Percentiles rank a stretch among this genome's conserved stretches.
Evolutionary conservation across 2,797 vertebrate species (phyloP).

Genomic region (Echeneis naucrates): DNA sequence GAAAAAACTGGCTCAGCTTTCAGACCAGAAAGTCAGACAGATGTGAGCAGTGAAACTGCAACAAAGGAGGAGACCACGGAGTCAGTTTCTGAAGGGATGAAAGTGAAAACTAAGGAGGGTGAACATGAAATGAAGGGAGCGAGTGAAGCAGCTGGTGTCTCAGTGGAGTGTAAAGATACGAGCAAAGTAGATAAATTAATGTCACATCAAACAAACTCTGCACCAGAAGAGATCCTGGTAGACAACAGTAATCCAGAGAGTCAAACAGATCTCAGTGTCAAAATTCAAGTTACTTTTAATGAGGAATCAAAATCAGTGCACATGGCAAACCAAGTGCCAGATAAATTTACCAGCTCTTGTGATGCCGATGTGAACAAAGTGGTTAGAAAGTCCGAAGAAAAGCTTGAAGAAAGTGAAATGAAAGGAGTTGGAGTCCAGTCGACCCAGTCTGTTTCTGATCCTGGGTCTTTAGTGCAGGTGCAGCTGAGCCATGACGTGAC

Average conservation of each 20-base stretch:
- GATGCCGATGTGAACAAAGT: conserved; percentile 35
- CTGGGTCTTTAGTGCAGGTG: conserved; percentile 30
- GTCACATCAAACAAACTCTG: conserved; percentile 19
- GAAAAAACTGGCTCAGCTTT: conserved; percentile 14
- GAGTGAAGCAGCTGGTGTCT: conserved; percentile 25
- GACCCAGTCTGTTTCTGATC: conserved; percentile 11
- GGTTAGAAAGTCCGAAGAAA: conserved; percentile 37
- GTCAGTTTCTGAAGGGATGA: conserved; percentile 37
- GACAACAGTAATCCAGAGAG: conserved; percentile 32
- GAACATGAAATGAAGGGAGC: conserved; percentile 15
- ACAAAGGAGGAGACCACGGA: conserved; percentile 25
- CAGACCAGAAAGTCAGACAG: conserved; percentile 21
- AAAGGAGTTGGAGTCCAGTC: conserved; percentile 28
- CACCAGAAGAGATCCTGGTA: conserved; percentile 27
- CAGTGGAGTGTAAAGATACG: conserved; percentile 10
- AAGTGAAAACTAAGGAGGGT: conserved; percentile 14
- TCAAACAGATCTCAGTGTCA: conserved; percentile 61
- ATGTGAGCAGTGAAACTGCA: conserved; percentile 24
- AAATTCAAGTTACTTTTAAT: conserved; percentile 60
- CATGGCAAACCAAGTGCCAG: conserved; percentile 28
- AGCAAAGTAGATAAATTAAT: not conserved
- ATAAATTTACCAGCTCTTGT: conserved; percentile 35
- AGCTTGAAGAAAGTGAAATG: conserved; percentile 43
- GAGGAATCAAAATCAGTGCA: conserved; percentile 45
- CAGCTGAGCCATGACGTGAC: conserved; percentile 31